Conservation (phyloP, 2,888 invertebrate species). For the Eupithecia subfuscata region DNA sequence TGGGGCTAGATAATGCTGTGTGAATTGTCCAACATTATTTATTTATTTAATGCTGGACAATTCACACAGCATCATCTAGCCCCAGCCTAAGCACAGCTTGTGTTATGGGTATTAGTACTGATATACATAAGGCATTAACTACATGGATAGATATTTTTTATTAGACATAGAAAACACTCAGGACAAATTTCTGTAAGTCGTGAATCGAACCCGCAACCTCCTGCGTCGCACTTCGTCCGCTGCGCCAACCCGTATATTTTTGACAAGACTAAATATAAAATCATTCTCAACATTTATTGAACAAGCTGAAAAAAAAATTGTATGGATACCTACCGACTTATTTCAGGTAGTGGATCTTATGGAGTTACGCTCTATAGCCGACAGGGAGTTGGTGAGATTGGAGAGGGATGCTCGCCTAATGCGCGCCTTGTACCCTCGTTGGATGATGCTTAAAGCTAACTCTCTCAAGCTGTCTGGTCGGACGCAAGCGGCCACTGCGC, state of each 20-base stretch:
- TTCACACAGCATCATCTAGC: too few relatives aligned
- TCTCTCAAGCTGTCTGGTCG: constrained; percentile 66
- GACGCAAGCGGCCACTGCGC: constrained; percentile 50
- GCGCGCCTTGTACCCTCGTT: constrained; percentile 66
- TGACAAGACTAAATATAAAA: neutral
- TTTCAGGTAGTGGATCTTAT: constrained; percentile 74
- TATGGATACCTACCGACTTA: neutral
- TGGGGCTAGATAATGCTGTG: too few relatives aligned
- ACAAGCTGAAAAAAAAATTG: neutral
- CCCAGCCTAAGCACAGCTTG: too few relatives aligned
- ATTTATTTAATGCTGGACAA: too few relatives aligned
- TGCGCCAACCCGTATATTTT: neutral
- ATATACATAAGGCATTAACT: too few relatives aligned
- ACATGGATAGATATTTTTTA: too few relatives aligned
- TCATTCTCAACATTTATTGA: neutral
- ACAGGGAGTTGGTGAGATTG: constrained; percentile 64
- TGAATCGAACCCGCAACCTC: too few relatives aligned
- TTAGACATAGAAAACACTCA: too few relatives aligned
- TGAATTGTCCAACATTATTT: too few relatives aligned
- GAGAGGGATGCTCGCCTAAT: constrained; percentile 67
- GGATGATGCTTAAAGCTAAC: constrained; percentile 69
- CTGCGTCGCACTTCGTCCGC: too few relatives aligned
- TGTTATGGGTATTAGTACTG: too few relatives aligned
- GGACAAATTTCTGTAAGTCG: too few relatives aligned
- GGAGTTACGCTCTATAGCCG: constrained; percentile 76